phyloP scores from a whole-genome alignment of 92 coral and sea anemone genomes.

The Heliopora coerulea region DNA sequence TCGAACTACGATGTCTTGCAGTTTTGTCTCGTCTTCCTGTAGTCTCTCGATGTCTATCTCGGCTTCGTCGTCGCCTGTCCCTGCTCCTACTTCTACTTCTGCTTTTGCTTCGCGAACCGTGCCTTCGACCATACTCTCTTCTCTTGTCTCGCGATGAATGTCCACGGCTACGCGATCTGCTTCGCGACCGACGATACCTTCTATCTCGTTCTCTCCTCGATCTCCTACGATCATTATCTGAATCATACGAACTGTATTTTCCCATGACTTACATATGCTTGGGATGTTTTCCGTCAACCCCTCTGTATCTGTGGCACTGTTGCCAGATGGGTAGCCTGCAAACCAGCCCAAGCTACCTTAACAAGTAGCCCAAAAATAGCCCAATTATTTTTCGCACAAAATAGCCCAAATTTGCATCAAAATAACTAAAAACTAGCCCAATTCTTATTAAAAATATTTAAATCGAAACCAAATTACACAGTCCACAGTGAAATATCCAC shows the following conservation, averaged over 20 bases:
- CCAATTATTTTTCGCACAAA: no score
- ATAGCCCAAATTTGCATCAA: no score
- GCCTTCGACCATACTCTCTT: constrained; percentile 46
- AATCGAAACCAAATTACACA: no score
- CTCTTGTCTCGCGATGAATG: constrained; percentile 28
- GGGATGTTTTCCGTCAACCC: no score
- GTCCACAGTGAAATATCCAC: no score
- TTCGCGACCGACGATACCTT: constrained; percentile 39
- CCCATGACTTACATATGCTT: constrained; percentile 76
- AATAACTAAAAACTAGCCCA: no score
- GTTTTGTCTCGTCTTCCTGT: background rate
- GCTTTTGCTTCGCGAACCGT: background rate
- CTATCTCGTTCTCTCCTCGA: constrained; percentile 45
- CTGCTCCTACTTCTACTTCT: constrained; percentile 21
- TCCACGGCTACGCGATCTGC: constrained; percentile 45
- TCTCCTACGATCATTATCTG: constrained; percentile 74
- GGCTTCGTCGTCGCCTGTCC: constrained; percentile 30
- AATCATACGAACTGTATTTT: constrained; percentile 68
- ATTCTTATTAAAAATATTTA: no score
- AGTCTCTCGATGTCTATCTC: constrained; percentile 16
- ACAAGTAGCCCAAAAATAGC: no score
- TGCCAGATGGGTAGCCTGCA: no score
- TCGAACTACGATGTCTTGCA: constrained; percentile 34
- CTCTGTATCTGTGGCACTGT: no score
- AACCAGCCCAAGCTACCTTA: no score